Evolutionary conservation across 2,113 vertebrate genomes (phyloP).

Genomic region (Suncus etruscus): DNA sequence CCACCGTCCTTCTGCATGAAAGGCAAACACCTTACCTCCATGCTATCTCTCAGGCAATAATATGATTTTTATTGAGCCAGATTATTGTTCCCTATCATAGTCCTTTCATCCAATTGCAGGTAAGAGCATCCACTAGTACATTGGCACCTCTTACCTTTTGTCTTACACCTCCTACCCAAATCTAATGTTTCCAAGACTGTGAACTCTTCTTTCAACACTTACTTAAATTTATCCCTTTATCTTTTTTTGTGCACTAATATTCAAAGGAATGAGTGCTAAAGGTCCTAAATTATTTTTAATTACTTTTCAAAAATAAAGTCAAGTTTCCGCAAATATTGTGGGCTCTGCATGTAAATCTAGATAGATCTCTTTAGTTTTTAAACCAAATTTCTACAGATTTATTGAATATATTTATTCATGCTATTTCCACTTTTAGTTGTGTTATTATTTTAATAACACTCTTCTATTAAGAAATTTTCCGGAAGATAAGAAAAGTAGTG

Average conservation of each 20-base stretch:
- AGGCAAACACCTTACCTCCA: too few species aligned
- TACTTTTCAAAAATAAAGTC: neutral
- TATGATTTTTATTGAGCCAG: neutral
- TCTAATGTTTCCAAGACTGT: neutral
- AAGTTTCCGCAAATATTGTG: neutral
- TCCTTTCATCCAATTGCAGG: rapidly evolving
- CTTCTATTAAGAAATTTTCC: neutral
- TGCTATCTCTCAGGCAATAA: neutral
- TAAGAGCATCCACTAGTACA: rapidly evolving
- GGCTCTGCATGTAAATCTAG: neutral
- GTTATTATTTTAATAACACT: neutral
- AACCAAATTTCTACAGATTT: neutral
- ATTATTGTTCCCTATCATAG: neutral
- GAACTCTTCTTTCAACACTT: neutral
- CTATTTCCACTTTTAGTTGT: neutral
- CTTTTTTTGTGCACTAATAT: neutral
- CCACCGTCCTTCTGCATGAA: too few species aligned
- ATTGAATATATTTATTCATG: neutral
- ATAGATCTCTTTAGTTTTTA: neutral
- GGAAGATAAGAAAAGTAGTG: neutral
- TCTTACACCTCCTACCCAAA: neutral
- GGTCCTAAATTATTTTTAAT: neutral
- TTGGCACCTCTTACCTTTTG: neutral
- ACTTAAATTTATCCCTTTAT: neutral
- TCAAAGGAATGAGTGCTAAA: neutral